Conservation (phyloP, 2,888 invertebrate species). For the Herminia tarsipennalis region DNA sequence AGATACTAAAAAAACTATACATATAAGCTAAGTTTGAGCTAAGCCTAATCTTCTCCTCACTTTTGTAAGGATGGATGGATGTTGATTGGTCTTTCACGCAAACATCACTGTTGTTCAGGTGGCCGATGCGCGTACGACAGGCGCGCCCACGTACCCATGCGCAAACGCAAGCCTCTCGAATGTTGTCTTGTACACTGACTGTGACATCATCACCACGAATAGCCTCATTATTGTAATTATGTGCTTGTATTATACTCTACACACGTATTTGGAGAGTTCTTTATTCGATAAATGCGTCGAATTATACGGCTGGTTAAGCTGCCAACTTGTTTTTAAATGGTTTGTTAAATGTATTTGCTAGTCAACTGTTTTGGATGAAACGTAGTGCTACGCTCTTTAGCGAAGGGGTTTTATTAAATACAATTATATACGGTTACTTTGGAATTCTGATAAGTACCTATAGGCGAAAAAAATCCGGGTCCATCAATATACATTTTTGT, state of each 20-base stretch:
- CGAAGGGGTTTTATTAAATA: too few species aligned
- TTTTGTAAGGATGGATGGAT: too few species aligned
- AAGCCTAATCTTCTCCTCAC: too few species aligned
- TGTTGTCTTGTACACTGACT: slow-evolving; percentile 34
- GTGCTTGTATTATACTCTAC: slow-evolving; percentile 6
- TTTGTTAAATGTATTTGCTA: slow-evolving; percentile 3
- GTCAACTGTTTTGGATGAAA: too few species aligned
- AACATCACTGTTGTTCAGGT: slow-evolving; percentile 47
- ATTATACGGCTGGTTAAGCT: slow-evolving; percentile 5
- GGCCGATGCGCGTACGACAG: slow-evolving; percentile 29
- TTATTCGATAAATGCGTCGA: slow-evolving; percentile 8
- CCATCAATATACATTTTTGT: too few species aligned
- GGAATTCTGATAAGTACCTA: too few species aligned
- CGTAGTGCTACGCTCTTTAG: too few species aligned
- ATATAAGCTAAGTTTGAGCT: too few species aligned
- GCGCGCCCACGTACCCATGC: slow-evolving; percentile 16
- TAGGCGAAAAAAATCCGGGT: too few species aligned
- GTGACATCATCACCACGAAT: slow-evolving; percentile 44
- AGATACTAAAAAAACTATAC: too few species aligned
- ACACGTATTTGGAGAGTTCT: slow-evolving; percentile 8
- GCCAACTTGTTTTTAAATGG: neutral
- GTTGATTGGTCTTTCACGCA: too few species aligned
- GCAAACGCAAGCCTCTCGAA: slow-evolving; percentile 21
- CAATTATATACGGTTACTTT: too few species aligned
- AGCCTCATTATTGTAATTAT: slow-evolving; percentile 36